Base-by-base conservation (phyloP, 2,113 vertebrate species). In the Xenopus tropicalis region DNA sequence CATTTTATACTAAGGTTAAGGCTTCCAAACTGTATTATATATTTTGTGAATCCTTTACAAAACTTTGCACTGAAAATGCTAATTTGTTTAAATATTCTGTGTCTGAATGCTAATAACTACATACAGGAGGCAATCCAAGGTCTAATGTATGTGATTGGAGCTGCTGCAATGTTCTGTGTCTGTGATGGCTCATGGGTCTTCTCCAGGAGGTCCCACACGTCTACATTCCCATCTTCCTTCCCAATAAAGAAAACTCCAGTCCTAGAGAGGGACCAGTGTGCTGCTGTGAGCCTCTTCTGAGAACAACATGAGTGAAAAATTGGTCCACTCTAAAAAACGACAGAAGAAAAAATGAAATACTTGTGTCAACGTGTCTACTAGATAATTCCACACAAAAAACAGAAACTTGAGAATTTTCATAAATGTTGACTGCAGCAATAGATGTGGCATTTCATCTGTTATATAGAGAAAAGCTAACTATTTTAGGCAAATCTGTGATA, bases 151-250 rank as follows among this genome's bases (percentile, higher is more conserved):
- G 89, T 95, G 70, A 99, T 92, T 65, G n/a, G 64, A 16, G 86
- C 79, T 5, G 85, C 54, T n/a, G 86, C 90, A 79, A 95, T 69
- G 44, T 86, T 89, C 76, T 93, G 90, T 20, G 87, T 80, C 48
- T 92, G 84, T 10, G 85, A 79, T 8, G 95, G 90, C 66, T 94
- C 88, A 0, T 89, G 86, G 17, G 87, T 93, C 84, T 95, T 93
- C 77, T 94, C 90, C 81, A 97, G 61, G 66, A 99, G 86, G 82
- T 98, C 94, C 97, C 97, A 99, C 71, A 94, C 87, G n/a, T 96
- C 94, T 0, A 97, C 78, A 54, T 84, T 92, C 52, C 97, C 96
- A 9, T 98, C 86, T 1, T 92, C 92, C 86, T 88, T 93, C 24
- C 94, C 96, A 19, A 95, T 85, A 78, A 95, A 96, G 83, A 98